A percentile compares a stretch with the other conserved stretches of the same genome.
phyloP scores from a whole-genome alignment of 2,113 vertebrate genomes.

The Cettia cetti region DNA sequence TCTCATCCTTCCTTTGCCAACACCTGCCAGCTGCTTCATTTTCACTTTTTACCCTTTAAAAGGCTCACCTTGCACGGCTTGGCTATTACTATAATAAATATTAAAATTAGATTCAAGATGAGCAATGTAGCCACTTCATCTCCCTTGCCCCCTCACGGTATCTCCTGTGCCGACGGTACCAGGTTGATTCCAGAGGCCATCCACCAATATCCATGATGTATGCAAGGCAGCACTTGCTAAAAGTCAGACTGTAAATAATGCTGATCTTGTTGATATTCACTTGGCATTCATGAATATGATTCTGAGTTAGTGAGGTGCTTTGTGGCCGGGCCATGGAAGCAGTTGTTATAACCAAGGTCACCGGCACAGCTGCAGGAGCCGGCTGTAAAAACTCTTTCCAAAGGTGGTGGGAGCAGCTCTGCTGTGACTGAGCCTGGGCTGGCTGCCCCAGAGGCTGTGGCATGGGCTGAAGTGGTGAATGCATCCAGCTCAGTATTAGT shows the following conservation, averaged over 20 bases:
- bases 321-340: not conserved
- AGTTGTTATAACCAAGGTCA: not conserved
- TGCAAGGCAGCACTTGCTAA: constrained; percentile 13
- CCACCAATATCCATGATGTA: constrained; percentile 24
- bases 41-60: constrained; percentile 66
- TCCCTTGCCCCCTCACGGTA: constrained; percentile 6
- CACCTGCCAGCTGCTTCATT: constrained; percentile 56
- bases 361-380: not conserved
- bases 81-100: constrained; percentile 56
- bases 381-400: not conserved
- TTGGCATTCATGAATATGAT: constrained; percentile 37
- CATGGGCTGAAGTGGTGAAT: not conserved
- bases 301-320: not conserved
- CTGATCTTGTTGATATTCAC: constrained; percentile 54
- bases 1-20: constrained; percentile 59
- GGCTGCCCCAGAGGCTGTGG: not conserved
- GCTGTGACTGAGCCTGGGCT: not conserved
- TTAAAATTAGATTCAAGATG: constrained; percentile 50
- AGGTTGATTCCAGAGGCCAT: not conserved
- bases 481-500: not conserved
- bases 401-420: not conserved
- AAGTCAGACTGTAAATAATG: constrained; percentile 58
- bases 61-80: constrained; percentile 46
- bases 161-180: not conserved
- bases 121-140: constrained; percentile 32